Evolutionary conservation across 2,888 invertebrate species (phyloP), one percentile per base, ranked within the genome.

Genomic region (Frankliniella intonsa): DNA sequence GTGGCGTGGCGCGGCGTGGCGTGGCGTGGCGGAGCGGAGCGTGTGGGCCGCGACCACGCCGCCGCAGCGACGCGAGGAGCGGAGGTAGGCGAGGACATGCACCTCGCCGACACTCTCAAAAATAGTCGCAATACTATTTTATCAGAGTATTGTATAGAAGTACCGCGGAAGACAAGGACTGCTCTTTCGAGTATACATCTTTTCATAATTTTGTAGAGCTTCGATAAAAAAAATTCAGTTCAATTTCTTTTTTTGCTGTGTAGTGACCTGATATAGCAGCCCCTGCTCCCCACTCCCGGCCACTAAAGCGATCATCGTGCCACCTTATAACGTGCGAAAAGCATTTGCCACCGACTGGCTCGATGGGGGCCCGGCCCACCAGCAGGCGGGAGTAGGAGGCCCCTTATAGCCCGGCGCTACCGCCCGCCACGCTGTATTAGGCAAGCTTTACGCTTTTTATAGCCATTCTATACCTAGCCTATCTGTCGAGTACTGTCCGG

Each of bases 261-360:
- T 38, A 38, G 38, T 38, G 38, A 38, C 38, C 38, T 38, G 38
- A 38, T 38, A 38, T 38, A 38, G 38, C 38, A 38, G 38, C 38
- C 38, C 2, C 38, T 38, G 38, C 38, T 38, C 38, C 5, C 38
- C 55, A 17, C 62, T 62, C 69, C 25, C 55, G 55, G 55, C 69
- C 69, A 76, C 69, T 76, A 76, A 76, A 76, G 69, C 69, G 69
- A 76, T 76, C 69, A 76, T 25, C 69, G 25, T n/a, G 69, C 69
- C 8, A 25, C 69, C 22, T 76, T 76, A 76, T 76, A 76, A 25
- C 69, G 69, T 76, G 69, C 69, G 69, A 76, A 76, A 76, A 76
- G 22, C 69, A 76, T 76, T 76, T 25, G 69, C 69, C 69, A 76
- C 22, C 22, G 69, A 25, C 69, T 0, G 0, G 62, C 62, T 62